Evolutionary conservation across 2,797 vertebrate genomes (phyloP).

Genomic region (Octomys mimax): DNA sequence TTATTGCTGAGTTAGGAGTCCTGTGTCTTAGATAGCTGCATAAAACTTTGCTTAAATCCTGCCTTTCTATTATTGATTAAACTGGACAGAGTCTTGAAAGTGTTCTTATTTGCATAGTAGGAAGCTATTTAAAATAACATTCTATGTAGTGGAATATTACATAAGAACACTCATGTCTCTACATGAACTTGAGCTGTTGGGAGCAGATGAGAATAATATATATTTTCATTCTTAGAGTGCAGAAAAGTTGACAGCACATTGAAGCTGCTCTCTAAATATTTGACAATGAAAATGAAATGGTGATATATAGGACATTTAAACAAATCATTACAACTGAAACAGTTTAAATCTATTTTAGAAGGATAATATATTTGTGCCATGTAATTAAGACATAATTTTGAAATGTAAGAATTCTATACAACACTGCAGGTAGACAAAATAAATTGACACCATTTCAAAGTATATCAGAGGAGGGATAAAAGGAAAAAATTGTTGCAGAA

Average conservation of each 20-base stretch:
- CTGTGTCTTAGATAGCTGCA: neutral
- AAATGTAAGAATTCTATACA: neutral
- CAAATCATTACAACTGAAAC: slow-evolving; percentile 12
- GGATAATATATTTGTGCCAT: neutral
- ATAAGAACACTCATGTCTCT: neutral
- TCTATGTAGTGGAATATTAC: too few relatives aligned
- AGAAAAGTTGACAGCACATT: neutral
- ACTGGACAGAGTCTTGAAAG: neutral
- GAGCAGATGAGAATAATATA: neutral
- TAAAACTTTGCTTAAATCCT: neutral
- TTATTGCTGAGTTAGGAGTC: neutral
- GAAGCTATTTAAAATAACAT: neutral
- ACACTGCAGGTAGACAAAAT: neutral
- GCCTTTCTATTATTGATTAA: neutral
- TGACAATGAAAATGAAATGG: neutral
- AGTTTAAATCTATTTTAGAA: neutral
- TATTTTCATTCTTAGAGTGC: neutral
- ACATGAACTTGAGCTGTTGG: neutral
- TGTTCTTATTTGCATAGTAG: neutral
- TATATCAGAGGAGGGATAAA: neutral
- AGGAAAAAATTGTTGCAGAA: neutral
- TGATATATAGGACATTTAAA: neutral
- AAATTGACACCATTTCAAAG: neutral
- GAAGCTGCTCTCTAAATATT: slow-evolving; percentile 27
- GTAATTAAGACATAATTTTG: neutral